These are phyloP conservation scores for Meteorus cinctellus DNA, from an alignment of 2,888 invertebrate genomes.

Conservation along the genomic window DNA sequence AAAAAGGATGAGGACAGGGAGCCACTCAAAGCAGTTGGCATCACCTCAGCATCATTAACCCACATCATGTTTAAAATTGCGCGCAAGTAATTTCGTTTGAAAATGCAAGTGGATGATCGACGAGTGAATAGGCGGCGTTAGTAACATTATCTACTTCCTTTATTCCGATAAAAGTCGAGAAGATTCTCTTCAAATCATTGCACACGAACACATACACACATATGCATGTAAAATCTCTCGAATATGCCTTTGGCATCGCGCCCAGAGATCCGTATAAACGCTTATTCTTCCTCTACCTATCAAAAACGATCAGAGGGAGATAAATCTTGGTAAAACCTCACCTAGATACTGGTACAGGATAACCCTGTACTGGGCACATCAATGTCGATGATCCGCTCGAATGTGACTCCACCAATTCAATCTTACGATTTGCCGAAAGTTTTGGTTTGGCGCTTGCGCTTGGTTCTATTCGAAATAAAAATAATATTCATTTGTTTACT, in stretches of 20 bases:
- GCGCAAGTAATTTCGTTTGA: not conserved
- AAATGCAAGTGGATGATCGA: not conserved
- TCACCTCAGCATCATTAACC: slow-evolving; percentile 41
- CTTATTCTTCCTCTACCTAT: slow-evolving; percentile 4
- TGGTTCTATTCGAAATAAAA: slow-evolving; percentile 67
- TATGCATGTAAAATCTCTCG: slow-evolving; percentile 9
- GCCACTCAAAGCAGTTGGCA: slow-evolving; percentile 28
- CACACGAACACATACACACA: not conserved
- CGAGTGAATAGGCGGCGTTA: slow-evolving; percentile 24
- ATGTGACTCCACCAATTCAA: slow-evolving; percentile 67
- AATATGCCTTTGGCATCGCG: slow-evolving; percentile 24
- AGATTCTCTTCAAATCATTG: not conserved
- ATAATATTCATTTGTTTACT: slow-evolving; percentile 55
- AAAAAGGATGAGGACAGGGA: slow-evolving; percentile 45
- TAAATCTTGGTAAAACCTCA: slow-evolving; percentile 60
- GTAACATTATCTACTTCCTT: slow-evolving; percentile 20
- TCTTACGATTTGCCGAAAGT: slow-evolving; percentile 67
- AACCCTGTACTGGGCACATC: slow-evolving; percentile 79
- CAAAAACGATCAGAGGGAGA: slow-evolving; percentile 33
- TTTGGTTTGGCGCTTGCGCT: slow-evolving; percentile 68
- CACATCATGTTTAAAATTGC: slow-evolving; percentile 37
- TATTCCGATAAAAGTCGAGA: slow-evolving; percentile 31
- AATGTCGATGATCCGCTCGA: slow-evolving; percentile 68
- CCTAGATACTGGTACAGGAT: slow-evolving; percentile 76
- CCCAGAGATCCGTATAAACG: slow-evolving; percentile 31